Percentiles rank a stretch among this genome's conserved stretches.
Evolutionary conservation across 2,888 invertebrate genomes (phyloP).

Genomic region (Tetanocera ferruginea): DNA sequence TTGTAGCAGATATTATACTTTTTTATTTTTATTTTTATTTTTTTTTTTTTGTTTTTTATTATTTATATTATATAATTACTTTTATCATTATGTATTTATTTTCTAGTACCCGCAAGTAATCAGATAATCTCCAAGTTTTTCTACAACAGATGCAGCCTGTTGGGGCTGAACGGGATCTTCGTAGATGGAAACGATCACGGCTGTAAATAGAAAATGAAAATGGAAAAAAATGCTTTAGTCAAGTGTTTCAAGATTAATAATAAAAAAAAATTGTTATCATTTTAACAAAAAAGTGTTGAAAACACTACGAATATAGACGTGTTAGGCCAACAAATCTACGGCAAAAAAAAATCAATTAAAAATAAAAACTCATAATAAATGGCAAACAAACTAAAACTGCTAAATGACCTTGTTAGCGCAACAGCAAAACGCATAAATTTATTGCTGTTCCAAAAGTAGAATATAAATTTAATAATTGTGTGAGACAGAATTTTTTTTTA

Average conservation of each 20-base stretch:
- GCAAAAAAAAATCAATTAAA: slow-evolving; percentile 24
- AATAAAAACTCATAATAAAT: slow-evolving; percentile 19
- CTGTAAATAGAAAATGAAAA: slow-evolving; percentile 73
- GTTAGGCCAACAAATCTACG: neutral
- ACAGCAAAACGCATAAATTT: slow-evolving; percentile 3
- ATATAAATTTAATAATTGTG: neutral
- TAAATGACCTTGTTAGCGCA: no score
- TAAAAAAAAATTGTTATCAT: slow-evolving; percentile 30
- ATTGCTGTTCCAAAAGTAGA: slow-evolving; percentile 31
- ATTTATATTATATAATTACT: slow-evolving; percentile 57
- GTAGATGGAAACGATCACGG: slow-evolving; percentile 93
- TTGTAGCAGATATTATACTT: slow-evolving; percentile 61
- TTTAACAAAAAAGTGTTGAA: neutral
- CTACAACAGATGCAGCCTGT: slow-evolving; percentile 96
- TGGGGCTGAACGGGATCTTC: slow-evolving; percentile 97
- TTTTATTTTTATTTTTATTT: slow-evolving; percentile 49
- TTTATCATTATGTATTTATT: slow-evolving; percentile 61
- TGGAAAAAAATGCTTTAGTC: slow-evolving; percentile 31
- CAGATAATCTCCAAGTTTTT: slow-evolving; percentile 97
- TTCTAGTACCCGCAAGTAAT: slow-evolving; percentile 95
- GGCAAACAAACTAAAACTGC: slow-evolving; percentile 9
- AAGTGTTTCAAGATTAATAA: neutral
- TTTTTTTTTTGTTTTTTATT: slow-evolving; percentile 47
- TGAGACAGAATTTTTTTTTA: no score
- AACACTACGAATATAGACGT: slow-evolving; percentile 7